Conservation (phyloP, 2,797 vertebrate species). For the Acipenser transmontanus region DNA sequence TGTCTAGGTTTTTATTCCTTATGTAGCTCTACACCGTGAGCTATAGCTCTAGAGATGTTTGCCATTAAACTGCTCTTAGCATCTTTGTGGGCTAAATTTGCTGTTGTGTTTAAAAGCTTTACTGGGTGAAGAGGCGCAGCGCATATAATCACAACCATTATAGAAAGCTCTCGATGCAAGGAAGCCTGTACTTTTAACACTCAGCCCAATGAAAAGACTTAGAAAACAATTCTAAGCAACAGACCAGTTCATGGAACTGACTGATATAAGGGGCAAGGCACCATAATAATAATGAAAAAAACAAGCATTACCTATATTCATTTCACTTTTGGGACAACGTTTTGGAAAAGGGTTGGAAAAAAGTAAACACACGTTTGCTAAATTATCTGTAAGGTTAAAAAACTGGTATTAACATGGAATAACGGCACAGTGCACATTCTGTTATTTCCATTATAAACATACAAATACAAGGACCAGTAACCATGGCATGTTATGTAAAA, state of each 20-base stretch:
- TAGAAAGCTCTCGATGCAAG: conserved; percentile 50
- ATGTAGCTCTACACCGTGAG: conserved; percentile 49
- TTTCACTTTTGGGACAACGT: too few species aligned
- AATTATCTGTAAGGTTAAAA: too few species aligned
- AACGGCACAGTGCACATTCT: too few species aligned
- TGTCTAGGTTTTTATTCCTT: conserved; percentile 39
- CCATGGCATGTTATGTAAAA: too few species aligned
- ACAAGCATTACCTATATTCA: too few species aligned
- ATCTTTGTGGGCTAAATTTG: conserved; percentile 56
- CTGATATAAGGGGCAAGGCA: too few species aligned
- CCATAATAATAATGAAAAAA: too few species aligned
- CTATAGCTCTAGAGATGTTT: conserved; percentile 56
- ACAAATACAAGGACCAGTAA: too few species aligned
- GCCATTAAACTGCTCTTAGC: conserved; percentile 61
- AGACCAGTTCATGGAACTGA: conserved; percentile 38
- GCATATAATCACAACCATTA: conserved; percentile 72
- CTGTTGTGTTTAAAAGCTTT: conserved; percentile 53
- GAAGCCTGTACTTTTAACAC: conserved; percentile 61
- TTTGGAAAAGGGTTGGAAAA: too few species aligned
- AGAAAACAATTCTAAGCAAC: conserved; percentile 37
- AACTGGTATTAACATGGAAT: too few species aligned
- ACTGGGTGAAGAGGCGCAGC: conserved; percentile 54
- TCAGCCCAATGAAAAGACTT: conserved; percentile 53
- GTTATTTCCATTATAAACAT: too few species aligned
- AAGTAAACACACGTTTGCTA: too few species aligned